Conservation (phyloP, 2,113 vertebrate genomes). For the Fukomys damarensis region DNA sequence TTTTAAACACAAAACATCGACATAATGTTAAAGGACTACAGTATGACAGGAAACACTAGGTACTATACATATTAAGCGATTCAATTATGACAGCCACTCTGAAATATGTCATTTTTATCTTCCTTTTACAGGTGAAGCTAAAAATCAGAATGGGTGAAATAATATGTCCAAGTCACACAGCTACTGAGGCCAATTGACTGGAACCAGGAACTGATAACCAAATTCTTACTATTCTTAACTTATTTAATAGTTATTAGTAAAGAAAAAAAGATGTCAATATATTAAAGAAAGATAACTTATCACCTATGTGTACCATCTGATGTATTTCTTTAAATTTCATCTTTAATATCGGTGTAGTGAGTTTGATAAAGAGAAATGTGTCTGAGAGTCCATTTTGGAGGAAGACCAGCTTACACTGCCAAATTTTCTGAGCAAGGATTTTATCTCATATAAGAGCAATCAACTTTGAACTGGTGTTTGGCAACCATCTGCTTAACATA, state of each 20-base stretch:
- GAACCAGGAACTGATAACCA: not conserved
- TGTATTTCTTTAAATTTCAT: not conserved
- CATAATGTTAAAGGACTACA: not conserved
- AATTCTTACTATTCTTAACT: not conserved
- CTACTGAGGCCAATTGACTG: not conserved
- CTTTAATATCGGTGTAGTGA: constrained; percentile 53
- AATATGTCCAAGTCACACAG: not conserved
- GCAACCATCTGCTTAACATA: constrained; percentile 73
- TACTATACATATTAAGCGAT: not conserved
- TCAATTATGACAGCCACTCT: not conserved
- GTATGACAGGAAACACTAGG: not conserved
- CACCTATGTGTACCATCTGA: not conserved
- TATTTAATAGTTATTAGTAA: not conserved
- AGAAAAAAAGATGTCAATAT: not conserved
- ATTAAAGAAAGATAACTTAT: not conserved
- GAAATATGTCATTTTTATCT: not conserved
- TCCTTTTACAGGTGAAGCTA: constrained; percentile 18
- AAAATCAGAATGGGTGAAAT: not conserved
- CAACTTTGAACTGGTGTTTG: constrained; percentile 75
- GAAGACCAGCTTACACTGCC: constrained; percentile 56
- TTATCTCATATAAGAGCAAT: constrained; percentile 79
- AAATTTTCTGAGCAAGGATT: constrained; percentile 70
- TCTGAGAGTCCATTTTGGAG: constrained; percentile 66
- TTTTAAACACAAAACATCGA: constrained; percentile 45
- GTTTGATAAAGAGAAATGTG: constrained; percentile 56